Conservation (phyloP, 53 echinoderm and acorn worm species). For the Hippasteria phrygiana region DNA sequence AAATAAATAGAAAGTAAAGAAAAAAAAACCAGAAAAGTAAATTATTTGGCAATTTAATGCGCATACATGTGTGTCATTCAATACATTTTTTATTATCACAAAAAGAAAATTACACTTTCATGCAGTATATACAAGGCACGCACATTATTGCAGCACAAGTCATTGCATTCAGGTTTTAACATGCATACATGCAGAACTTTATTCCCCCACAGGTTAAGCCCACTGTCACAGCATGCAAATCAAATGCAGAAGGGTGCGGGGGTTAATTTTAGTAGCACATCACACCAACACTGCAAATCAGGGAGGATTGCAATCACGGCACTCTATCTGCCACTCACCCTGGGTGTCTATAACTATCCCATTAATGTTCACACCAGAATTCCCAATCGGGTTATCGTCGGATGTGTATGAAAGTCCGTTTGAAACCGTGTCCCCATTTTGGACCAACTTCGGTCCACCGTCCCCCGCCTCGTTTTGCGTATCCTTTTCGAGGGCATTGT, state of each 20-base stretch:
- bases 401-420: constrained; percentile 25
- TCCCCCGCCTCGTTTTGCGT: not conserved
- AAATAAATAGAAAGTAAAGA: too few species aligned
- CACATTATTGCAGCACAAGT: too few species aligned
- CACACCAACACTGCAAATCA: constrained; percentile 18
- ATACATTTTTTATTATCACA: too few species aligned
- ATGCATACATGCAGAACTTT: not conserved
- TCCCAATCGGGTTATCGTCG: constrained; percentile 21
- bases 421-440: constrained; percentile 31
- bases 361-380: constrained; percentile 23
- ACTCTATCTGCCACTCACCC: constrained; percentile 13
- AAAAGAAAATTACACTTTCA: too few species aligned
- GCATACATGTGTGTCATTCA: too few species aligned
- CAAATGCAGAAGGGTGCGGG: not conserved
- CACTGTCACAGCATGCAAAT: not conserved
- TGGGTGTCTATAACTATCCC: constrained; percentile 29
- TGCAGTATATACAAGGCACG: too few species aligned
- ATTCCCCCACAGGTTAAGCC: not conserved
- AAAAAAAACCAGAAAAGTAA: too few species aligned
- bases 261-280: constrained; percentile 1
- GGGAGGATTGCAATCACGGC: not conserved
- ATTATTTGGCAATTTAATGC: too few species aligned
- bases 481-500: not conserved
- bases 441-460: constrained; percentile 2
- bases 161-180: not conserved